Percentiles rank a stretch among this genome's conserved stretches.
phyloP scores from a whole-genome alignment of 2,113 vertebrate genomes.

The Tachycineta bicolor region DNA sequence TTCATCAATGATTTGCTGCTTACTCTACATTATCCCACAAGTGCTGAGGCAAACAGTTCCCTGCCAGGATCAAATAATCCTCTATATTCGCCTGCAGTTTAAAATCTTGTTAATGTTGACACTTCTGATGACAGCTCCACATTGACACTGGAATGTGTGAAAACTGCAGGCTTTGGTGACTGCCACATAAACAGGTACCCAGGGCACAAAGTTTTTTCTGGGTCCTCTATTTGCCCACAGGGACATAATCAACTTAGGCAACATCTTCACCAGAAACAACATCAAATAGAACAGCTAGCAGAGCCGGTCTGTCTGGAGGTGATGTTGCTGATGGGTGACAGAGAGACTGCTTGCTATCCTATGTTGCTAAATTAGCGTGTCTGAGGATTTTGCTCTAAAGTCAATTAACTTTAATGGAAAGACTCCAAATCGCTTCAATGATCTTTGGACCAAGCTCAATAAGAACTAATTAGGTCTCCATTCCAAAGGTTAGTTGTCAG shows the following conservation, averaged over 20 bases:
- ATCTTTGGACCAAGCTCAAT: slow-evolving; percentile 24
- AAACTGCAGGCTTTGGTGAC: background rate
- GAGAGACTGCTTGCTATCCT: background rate
- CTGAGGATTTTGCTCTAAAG: background rate
- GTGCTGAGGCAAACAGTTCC: slow-evolving; percentile 71
- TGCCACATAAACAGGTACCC: background rate
- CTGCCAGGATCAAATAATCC: slow-evolving; percentile 60
- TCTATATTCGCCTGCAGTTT: slow-evolving; percentile 44
- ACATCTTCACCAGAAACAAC: background rate
- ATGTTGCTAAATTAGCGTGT: background rate
- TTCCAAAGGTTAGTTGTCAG: slow-evolving; percentile 22
- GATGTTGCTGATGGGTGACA: background rate
- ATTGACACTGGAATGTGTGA: background rate
- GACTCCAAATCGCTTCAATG: slow-evolving; percentile 35
- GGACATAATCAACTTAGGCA: background rate
- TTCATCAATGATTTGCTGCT: slow-evolving; percentile 59
- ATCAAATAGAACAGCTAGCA: background rate
- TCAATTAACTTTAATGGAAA: slow-evolving; percentile 38
- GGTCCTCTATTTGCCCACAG: background rate
- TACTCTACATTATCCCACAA: slow-evolving; percentile 41
- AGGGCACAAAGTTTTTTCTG: background rate
- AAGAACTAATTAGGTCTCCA: slow-evolving; percentile 30
- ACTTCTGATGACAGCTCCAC: slow-evolving; percentile 37
- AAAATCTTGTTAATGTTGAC: slow-evolving; percentile 66
- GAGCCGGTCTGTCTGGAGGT: background rate